Base-by-base conservation (phyloP, 2,888 invertebrate species). In the Patella ulyssiponensis region DNA sequence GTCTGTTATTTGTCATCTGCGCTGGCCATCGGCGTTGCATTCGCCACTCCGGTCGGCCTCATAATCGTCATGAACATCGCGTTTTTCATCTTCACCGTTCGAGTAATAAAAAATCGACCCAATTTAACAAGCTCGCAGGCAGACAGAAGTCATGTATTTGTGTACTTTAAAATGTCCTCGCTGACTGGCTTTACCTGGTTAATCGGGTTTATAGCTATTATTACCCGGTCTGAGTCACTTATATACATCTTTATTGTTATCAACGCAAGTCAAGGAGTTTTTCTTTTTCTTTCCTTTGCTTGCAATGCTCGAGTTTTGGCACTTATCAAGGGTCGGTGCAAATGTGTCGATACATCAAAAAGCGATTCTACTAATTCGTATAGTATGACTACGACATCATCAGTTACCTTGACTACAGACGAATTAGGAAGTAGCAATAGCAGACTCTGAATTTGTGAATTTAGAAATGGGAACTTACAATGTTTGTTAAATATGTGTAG, bases 131-230 rank as follows among this genome's bases (percentile, higher is more conserved):
- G 73, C 64, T 75, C 69, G 7, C 77, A 78, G 23, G 56, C 78
- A 33, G 76, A 79, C 76, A 78, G 77, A 64, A 73, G 73, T 14
- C 79, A 80, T 56, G 76, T 77, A 56, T 15, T 71, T 44, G 74
- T 79, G n/a, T 84, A 84, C 76, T 69, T 80, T 23, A 81, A 82
- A 54, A 72, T 84, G 70, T 84, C 82, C 64, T 77, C 81, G 5
- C 73, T 84, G 12, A 82, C 82, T 3, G 84, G 84, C 23, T 52
- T 81, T 56, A 80, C 79, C 44, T 82, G 81, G 79, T 64, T 77
- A 12, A 56, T 82, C 4, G 80, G 76, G 17, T 77, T 80, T 33
- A 44, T 81, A 12, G 81, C 79, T 64, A 71, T 71, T n/a, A 71
- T 71, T 12, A 71, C 72, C 9, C 64, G 23, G 23, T 27, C 56